A percentile compares a stretch with the other conserved stretches of the same genome.
Evolutionary conservation across 2,888 invertebrate genomes (phyloP).

Genomic region (Mycogona germanica): DNA sequence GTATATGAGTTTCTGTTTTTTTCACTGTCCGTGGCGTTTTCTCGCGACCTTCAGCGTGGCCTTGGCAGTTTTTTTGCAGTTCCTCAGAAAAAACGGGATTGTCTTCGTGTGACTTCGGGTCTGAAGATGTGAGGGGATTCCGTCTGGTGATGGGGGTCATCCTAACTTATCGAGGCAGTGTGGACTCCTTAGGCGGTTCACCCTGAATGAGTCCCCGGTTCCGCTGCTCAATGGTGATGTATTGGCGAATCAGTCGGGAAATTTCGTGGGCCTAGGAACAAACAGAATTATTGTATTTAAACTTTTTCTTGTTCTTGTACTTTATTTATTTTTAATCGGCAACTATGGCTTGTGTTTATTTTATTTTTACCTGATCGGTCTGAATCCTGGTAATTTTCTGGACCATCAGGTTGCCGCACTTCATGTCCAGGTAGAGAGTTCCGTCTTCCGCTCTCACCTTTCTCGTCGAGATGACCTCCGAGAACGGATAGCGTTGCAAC

Average conservation of each 20-base stretch:
- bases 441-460: slow-evolving; percentile 85
- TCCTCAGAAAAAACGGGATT: too few species aligned
- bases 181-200: neutral
- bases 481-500: slow-evolving; percentile 82
- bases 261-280: slow-evolving; percentile 84
- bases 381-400: slow-evolving; percentile 90
- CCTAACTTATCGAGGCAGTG: neutral
- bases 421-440: slow-evolving; percentile 86
- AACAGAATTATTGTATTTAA: slow-evolving; percentile 17
- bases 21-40: too few species aligned
- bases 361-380: slow-evolving; percentile 55
- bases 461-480: slow-evolving; percentile 89
- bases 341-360: neutral
- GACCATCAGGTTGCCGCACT: slow-evolving; percentile 91
- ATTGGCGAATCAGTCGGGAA: slow-evolving; percentile 88
- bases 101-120: too few species aligned
- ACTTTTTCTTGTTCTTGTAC: neutral
- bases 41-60: too few species aligned
- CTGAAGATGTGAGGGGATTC: too few species aligned
- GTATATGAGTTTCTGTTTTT: too few species aligned
- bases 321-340: neutral
- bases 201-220: slow-evolving; percentile 21
- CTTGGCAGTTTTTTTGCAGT: too few species aligned
- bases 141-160: too few species aligned
- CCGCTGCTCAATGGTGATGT: slow-evolving; percentile 78